phyloP scores from a whole-genome alignment of 2,113 vertebrate genomes.

The Ia io region DNA sequence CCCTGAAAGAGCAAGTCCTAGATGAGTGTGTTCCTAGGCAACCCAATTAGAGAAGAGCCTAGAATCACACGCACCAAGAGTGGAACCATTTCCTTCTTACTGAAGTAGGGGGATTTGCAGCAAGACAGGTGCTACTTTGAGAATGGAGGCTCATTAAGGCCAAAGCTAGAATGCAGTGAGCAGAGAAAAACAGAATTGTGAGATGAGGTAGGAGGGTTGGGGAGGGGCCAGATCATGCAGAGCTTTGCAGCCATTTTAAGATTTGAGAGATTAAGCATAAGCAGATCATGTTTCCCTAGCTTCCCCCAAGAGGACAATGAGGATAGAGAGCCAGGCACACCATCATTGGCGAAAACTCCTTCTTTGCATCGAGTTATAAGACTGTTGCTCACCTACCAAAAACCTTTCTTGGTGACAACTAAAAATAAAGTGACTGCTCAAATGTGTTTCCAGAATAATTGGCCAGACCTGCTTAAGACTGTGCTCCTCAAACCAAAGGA shows the following conservation, averaged over 20 bases:
- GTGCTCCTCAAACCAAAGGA: background rate
- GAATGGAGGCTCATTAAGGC: background rate
- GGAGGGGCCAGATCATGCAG: background rate
- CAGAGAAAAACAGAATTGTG: background rate
- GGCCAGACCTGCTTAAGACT: background rate
- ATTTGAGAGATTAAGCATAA: background rate
- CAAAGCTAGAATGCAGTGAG: background rate
- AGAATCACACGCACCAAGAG: background rate
- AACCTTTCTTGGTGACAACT: background rate
- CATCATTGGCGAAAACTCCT: background rate
- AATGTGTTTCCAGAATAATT: background rate
- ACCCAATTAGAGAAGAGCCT: background rate
- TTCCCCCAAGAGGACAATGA: background rate
- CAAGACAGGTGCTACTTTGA: background rate
- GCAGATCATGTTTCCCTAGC: background rate
- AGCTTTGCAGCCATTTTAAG: background rate
- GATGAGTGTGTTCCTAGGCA: background rate
- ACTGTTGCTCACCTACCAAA: background rate
- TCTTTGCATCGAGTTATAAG: background rate
- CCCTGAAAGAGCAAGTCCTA: background rate
- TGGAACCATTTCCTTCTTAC: background rate
- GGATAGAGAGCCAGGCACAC: background rate
- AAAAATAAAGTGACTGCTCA: background rate
- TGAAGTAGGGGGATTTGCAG: background rate
- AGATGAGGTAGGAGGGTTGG: background rate